Conservation (phyloP, 2,113 vertebrate genomes). For the Mormoops blainvillei region DNA sequence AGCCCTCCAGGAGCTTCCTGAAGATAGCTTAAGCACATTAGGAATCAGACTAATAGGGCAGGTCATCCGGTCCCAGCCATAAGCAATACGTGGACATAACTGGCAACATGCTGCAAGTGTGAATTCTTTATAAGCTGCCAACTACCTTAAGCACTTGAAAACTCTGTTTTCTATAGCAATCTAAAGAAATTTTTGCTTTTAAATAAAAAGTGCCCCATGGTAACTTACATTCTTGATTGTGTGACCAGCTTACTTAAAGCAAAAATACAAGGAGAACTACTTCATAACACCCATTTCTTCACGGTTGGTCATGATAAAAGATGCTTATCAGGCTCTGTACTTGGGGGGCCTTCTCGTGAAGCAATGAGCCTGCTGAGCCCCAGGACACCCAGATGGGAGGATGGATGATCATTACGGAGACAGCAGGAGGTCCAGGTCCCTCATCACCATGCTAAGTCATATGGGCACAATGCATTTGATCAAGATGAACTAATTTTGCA, state of each 20-base stretch:
- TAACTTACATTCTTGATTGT: not conserved
- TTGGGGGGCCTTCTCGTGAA: not conserved
- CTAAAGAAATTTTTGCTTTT: not conserved
- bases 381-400: not conserved
- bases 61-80: not conserved
- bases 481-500: conserved; percentile 1
- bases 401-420: not conserved
- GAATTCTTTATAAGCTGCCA: not conserved
- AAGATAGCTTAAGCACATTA: not conserved
- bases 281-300: not conserved
- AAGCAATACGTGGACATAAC: not conserved
- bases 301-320: not conserved
- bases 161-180: not conserved
- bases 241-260: not conserved
- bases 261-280: not conserved
- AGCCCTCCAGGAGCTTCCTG: not conserved
- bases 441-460: not conserved
- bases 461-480: not conserved
- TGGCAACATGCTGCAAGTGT: not conserved
- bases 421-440: not conserved
- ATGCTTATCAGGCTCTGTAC: not conserved
- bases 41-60: not conserved
- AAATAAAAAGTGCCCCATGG: not conserved
- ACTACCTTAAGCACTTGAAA: not conserved
- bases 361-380: not conserved